Evolutionary conservation across 2,113 vertebrate genomes (phyloP), one percentile per base, ranked within the genome.

Genomic region (pig (Sus scrofa)): DNA sequence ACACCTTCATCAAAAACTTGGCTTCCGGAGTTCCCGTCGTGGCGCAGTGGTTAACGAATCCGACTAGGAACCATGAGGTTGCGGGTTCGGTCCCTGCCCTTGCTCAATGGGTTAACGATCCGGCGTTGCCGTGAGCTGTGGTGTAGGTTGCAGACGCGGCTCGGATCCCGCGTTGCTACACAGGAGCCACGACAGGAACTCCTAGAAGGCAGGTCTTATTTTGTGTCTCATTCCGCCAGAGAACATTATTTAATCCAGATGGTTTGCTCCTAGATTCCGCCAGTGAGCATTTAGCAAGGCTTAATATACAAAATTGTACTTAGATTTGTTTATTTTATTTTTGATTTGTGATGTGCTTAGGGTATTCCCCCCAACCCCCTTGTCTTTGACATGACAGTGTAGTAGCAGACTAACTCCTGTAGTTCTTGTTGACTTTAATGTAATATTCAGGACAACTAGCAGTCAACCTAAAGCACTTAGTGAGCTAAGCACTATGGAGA

Each of bases 241-340:
- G 68, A 83, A 79, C 65, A 37, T 82, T 79, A 89, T 93, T 81
- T 96, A 73, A 93, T 89, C 73, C 54, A 85, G 39, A 71, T 91
- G 86, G 62, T 63, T 96, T 26, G 73, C 85, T 88, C 27, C 24
- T 88, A 63, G 54, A 67, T 44, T 90, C 44, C 94, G 73, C 62
- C 32, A 60, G 65, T 68, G 74, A 89, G 37, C 37, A 86, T 84
- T 90, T 19, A 81, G 20, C 39, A 91, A 70, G 50, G 0, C 8
- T 78, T 93, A 79, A 88, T 96, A 26, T 85, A 67, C 18, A 70
- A 39, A 84, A 27, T 70, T 71, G 5, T 89, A 70, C 7, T 91
- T 44, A 67, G 26, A 67, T 92, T 91, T 82, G 9, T 63, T 86
- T 74, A 26, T 75, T 91, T 90, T 63, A 34, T 22, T 67, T 88